Percentiles rank a stretch among this genome's conserved stretches.
Conservation (phyloP, 2,113 vertebrate genomes). For the Gracilinanus agilis region DNA sequence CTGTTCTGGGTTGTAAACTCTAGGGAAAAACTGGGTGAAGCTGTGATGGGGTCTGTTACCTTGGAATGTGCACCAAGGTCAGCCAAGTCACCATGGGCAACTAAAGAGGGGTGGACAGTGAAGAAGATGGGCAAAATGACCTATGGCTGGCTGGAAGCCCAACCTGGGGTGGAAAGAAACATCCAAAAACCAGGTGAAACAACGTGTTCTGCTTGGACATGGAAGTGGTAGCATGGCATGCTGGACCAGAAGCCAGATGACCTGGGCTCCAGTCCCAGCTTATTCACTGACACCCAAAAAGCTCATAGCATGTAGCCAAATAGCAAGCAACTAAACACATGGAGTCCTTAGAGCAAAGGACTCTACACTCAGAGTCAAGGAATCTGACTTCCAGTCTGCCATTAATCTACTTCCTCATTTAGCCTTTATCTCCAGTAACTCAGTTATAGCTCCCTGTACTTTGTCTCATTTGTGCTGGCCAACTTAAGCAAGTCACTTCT, state of each 20-base stretch:
- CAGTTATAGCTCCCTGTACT: background rate
- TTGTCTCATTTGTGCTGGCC: background rate
- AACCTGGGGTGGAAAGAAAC: background rate
- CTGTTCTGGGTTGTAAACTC: background rate
- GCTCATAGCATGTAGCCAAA: background rate
- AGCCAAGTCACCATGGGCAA: background rate
- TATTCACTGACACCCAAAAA: background rate
- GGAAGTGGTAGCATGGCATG: background rate
- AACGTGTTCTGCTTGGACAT: background rate
- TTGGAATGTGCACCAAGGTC: conserved; percentile 41
- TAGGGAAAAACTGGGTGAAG: background rate
- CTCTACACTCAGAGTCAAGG: background rate
- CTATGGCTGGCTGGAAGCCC: conserved; percentile 34
- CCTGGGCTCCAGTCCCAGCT: background rate
- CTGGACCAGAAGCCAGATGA: background rate
- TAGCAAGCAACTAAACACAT: background rate
- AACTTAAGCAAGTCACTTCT: background rate
- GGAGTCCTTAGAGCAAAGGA: background rate
- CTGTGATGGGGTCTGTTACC: conserved; percentile 8
- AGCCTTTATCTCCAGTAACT: background rate
- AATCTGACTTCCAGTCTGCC: background rate
- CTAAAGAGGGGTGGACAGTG: conserved; percentile 2
- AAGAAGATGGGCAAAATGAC: conserved; percentile 15
- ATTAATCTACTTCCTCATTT: background rate
- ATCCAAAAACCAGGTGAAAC: conserved; percentile 9